Conservation (phyloP, 2,888 invertebrate genomes). For the Metopia argyrocephala region DNA sequence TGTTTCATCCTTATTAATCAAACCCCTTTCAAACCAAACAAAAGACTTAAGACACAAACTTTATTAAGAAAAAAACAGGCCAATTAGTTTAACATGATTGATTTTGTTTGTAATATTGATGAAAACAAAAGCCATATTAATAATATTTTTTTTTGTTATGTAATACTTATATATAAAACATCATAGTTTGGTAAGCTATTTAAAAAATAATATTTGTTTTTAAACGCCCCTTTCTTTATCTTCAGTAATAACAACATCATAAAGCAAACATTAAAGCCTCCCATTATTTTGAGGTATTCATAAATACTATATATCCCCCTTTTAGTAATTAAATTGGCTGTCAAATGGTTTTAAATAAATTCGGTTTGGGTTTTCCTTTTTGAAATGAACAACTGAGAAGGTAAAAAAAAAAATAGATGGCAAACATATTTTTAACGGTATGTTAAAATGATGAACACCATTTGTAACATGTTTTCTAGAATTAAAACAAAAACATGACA, state of each 20-base stretch:
- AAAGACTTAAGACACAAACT: conserved; percentile 38
- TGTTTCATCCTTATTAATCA: no score
- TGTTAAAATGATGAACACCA: conserved; percentile 49
- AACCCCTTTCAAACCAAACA: background rate
- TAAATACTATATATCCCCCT: no score
- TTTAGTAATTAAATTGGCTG: conserved; percentile 32
- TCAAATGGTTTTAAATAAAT: conserved; percentile 17
- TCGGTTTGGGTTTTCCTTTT: background rate
- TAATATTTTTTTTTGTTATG: background rate
- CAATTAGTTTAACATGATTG: conserved; percentile 6
- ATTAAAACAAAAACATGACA: conserved; percentile 38
- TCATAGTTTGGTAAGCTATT: no score
- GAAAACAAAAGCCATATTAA: background rate
- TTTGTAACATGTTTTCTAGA: conserved; percentile 43
- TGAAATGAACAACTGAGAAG: background rate
- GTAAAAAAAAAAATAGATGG: background rate
- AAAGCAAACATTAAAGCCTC: background rate
- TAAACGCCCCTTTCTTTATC: background rate
- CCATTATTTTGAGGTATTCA: background rate
- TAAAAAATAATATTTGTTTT: conserved; percentile 44
- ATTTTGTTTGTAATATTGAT: background rate
- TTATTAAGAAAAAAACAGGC: background rate
- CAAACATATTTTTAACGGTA: conserved; percentile 20
- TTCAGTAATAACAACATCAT: background rate
- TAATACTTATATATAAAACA: background rate